Base-by-base conservation (phyloP, 2,888 invertebrate species). In the Lasioglossum oenotherae region DNA sequence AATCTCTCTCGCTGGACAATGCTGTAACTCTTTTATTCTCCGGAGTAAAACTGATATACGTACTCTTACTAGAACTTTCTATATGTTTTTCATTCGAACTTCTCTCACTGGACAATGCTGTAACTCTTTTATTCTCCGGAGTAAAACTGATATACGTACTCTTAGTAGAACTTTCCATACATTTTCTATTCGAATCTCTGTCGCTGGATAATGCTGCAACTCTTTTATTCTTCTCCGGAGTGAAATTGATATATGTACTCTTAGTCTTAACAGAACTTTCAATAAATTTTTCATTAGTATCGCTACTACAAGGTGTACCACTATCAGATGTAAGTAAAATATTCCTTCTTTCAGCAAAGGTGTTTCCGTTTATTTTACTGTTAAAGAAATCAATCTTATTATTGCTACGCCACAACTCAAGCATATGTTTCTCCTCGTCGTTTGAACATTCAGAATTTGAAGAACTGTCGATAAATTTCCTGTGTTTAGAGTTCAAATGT, bases 321-420 rank as follows among this genome's bases (percentile, higher is more conserved):
- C 93, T 91, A 27, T 92, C 91, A 0, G 92, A 92, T 2, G 90
- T 91, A 53, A 88, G 90, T 23, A 82, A 77, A 16, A 0, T 8
- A 8, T 82, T 86, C 31, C 78, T 81, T 83, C 1, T 44, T 41
- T 69, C 81, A 78, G 0, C 14, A 80, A 14, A 23, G 74, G n/a
- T 31, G 31, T 31, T 87, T 23, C 3, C 27, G 49, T 80, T 78
- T n/a, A 41, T 44, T 41, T 74, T n/a, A 38, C 38, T 38, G 14
- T 27, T 27, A 69, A 60, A 38, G 74, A 76, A n/a, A 4, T 75
- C 35, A 2, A 8, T 2, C 35, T 69, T 85, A 14, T 80, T 49
- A 41, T 71, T 71, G 6, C 1, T 2, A 38, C 23, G 71, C 73
- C 73, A 80, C 60, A 64, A 8, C 71, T 71, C 72, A 72, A 82